Evolutionary conservation across 2,113 vertebrate species (phyloP), one percentile per base, ranked within the genome.

Genomic region (Microtus montanus): DNA sequence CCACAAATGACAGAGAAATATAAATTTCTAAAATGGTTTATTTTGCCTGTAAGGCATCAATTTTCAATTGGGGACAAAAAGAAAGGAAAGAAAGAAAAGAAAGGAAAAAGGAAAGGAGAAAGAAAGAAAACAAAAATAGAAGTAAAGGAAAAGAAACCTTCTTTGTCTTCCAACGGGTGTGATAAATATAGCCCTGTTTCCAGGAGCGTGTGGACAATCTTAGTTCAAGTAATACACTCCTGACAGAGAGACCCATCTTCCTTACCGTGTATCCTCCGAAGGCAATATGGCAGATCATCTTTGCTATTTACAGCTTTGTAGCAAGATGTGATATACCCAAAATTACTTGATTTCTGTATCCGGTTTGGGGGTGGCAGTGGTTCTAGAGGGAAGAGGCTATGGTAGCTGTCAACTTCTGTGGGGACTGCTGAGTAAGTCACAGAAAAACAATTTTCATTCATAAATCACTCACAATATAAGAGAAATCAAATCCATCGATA

Each of bases 291-390:
- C 97, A 99, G 98, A 96, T 99, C 99, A 97, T 99, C 99, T 98
- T 99, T 99, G 98, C 99, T 99, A 98, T 99, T 99, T 97, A 99
- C 99, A 71, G 99, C 99, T 98, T 99, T 99, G 98, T 99, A 99
- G 98, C 99, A 99, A 61, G 99, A 99, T 52, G 99, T 99, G 96
- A 99, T 99, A 96, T 99, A 99, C 95, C 99, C 99, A 97, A 99
- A 99, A 98, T 99, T 99, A 98, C 99, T 99, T 96, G 99, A 99
- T 98, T 99, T 99, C 98, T 99, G 99, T 98, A 99, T 99, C 90
- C 99, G 99, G 97, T 99, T 99, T 92, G 99, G 99, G 0, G 99
- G 99, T 73, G 99, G 99, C 96, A 99, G 98, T 95, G 99, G 99
- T 98, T 99, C 99, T 87, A 99, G 98, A 89, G 99, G 99, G 95